phyloP scores from a whole-genome alignment of 2,797 vertebrate species.

The Trichosurus vulpecula region DNA sequence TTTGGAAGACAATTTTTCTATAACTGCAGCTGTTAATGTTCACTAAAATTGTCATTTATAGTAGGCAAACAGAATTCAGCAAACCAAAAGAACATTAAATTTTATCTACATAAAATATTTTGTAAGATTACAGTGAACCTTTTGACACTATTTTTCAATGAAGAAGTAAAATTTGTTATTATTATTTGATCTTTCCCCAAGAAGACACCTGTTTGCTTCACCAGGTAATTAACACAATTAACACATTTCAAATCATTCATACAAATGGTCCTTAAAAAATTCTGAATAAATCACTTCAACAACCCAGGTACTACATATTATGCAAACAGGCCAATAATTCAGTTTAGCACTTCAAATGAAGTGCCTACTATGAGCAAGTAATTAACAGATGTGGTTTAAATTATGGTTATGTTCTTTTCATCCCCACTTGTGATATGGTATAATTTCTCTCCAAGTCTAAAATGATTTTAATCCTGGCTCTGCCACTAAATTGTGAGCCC shows the following conservation, averaged over 20 bases:
- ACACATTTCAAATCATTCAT: slow-evolving; percentile 90
- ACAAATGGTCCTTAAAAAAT: slow-evolving; percentile 89
- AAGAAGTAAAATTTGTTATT: slow-evolving; percentile 88
- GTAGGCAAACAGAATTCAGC: slow-evolving; percentile 50
- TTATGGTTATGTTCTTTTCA: slow-evolving; percentile 60
- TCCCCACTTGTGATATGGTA: background rate
- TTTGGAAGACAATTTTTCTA: background rate
- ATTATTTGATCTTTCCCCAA: slow-evolving; percentile 85
- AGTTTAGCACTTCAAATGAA: background rate
- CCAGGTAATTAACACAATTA: slow-evolving; percentile 91
- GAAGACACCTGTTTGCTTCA: slow-evolving; percentile 91
- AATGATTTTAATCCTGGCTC: background rate
- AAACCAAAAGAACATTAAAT: slow-evolving; percentile 53
- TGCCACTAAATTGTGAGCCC: background rate
- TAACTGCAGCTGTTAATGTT: background rate
- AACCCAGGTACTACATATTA: slow-evolving; percentile 82
- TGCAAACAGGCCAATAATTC: slow-evolving; percentile 78
- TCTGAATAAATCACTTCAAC: slow-evolving; percentile 89
- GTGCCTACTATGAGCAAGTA: background rate
- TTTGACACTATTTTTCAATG: slow-evolving; percentile 87
- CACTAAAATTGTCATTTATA: slow-evolving; percentile 60
- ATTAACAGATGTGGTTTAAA: slow-evolving; percentile 78
- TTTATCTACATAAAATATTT: slow-evolving; percentile 66
- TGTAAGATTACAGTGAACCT: slow-evolving; percentile 68
- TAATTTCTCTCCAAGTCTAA: background rate